These are phyloP conservation scores for Nymphalis urticae DNA, from an alignment of 2,888 invertebrate genomes.

Conservation along the genomic window DNA sequence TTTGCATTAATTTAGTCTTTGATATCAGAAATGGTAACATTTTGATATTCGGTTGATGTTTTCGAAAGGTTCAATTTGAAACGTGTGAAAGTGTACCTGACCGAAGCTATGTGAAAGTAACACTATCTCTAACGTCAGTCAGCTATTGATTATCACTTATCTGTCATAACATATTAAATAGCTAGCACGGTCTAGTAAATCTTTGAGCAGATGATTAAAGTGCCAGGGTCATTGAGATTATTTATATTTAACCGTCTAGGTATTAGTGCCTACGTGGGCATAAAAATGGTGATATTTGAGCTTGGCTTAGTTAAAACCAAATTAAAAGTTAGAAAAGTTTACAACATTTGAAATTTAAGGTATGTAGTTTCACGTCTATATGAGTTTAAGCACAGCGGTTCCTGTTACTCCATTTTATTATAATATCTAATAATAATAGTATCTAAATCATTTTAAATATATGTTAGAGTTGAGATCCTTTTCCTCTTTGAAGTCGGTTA, in stretches of 20 bases:
- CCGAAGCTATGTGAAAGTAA: conserved; percentile 34
- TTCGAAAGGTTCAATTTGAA: neutral
- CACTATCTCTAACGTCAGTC: conserved; percentile 39
- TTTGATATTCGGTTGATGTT: conserved; percentile 20
- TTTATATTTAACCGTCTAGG: neutral
- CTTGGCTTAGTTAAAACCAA: too few species aligned
- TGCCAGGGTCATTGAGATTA: conserved; percentile 15
- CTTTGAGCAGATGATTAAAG: conserved; percentile 44
- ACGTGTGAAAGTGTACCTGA: conserved; percentile 27
- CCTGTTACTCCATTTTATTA: too few species aligned
- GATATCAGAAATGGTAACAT: conserved; percentile 73
- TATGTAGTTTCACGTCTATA: too few species aligned
- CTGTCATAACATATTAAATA: conserved; percentile 39
- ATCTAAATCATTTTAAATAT: too few species aligned
- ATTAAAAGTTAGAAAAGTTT: too few species aligned
- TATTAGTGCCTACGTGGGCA: too few species aligned
- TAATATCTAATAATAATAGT: too few species aligned
- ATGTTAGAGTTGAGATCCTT: too few species aligned
- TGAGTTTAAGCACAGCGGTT: too few species aligned
- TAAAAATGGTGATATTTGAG: too few species aligned
- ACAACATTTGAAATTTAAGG: too few species aligned
- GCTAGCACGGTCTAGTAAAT: conserved; percentile 52
- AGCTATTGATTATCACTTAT: conserved; percentile 50
- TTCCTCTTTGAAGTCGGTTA: too few species aligned
- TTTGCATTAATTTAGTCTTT: conserved; percentile 63